Conservation (phyloP, 2,888 invertebrate species). For the Drosophila histrio region DNA sequence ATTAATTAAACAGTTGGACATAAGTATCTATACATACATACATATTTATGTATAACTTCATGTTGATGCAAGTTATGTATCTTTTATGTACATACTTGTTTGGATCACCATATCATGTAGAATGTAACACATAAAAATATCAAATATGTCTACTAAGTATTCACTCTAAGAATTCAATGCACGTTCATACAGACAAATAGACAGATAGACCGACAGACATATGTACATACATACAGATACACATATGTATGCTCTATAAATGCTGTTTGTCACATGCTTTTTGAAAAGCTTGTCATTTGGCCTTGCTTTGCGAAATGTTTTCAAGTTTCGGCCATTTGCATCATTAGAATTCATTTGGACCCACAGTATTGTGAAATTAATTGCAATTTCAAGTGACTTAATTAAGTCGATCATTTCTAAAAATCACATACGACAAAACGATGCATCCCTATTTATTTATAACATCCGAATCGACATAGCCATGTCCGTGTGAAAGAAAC, state of each 20-base stretch:
- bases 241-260: not conserved
- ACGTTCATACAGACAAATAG: slow-evolving; percentile 7
- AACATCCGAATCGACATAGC: no score
- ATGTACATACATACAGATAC: not conserved
- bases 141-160: slow-evolving; percentile 6
- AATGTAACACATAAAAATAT: slow-evolving; percentile 22
- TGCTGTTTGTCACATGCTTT: slow-evolving; percentile 23
- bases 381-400: slow-evolving; percentile 8
- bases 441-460: no score
- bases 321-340: slow-evolving; percentile 27
- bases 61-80: not conserved
- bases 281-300: slow-evolving; percentile 21
- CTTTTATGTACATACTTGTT: not conserved
- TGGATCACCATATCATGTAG: not conserved
- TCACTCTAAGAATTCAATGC: slow-evolving; percentile 20
- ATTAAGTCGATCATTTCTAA: slow-evolving; percentile 2
- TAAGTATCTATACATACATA: slow-evolving; percentile 9
- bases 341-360: slow-evolving; percentile 32
- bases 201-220: not conserved
- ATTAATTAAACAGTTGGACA: slow-evolving; percentile 58
- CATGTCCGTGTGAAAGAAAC: no score
- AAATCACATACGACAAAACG: not conserved
- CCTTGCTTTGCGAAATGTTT: slow-evolving; percentile 27
- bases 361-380: slow-evolving; percentile 15
- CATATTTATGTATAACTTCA: slow-evolving; percentile 10